Evolutionary conservation across 2,888 invertebrate species (phyloP).

Genomic region (Diogma glabrata): DNA sequence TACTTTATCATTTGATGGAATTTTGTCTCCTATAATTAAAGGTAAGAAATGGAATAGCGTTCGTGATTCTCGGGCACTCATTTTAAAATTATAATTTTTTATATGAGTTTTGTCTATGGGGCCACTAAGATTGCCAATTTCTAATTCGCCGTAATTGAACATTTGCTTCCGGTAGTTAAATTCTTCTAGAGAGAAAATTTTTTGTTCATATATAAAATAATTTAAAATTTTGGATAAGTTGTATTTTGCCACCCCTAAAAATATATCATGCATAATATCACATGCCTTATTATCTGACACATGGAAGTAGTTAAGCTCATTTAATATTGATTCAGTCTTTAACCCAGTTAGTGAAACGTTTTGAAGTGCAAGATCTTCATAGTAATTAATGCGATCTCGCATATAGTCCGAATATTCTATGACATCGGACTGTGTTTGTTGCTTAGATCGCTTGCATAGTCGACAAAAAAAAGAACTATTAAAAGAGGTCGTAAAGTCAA

Average conservation of each 20-base stretch:
- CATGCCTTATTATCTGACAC: slow-evolving; percentile 2
- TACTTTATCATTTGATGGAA: not conserved
- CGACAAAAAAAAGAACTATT: slow-evolving; percentile 16
- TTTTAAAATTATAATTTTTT: slow-evolving; percentile 14
- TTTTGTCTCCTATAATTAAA: slow-evolving; percentile 9
- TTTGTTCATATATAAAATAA: slow-evolving; percentile 6
- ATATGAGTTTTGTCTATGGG: slow-evolving; percentile 16
- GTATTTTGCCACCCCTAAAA: not conserved
- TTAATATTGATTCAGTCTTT: not conserved
- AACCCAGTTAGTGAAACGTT: slow-evolving; percentile 5
- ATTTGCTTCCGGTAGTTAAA: not conserved
- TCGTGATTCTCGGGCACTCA: slow-evolving; percentile 17
- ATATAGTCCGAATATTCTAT: slow-evolving; percentile 13
- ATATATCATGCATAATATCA: slow-evolving; percentile 16
- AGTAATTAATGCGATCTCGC: slow-evolving; percentile 14
- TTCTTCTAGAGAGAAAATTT: not conserved
- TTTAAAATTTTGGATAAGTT: not conserved
- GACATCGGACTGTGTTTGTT: slow-evolving; percentile 12
- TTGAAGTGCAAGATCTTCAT: slow-evolving; percentile 11
- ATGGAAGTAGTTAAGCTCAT: not conserved
- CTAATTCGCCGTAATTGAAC: not conserved
- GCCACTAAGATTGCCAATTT: slow-evolving; percentile 14
- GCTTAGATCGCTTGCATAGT: slow-evolving; percentile 17
- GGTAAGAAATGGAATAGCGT: slow-evolving; percentile 17
- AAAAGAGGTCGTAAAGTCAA: slow-evolving; percentile 16